phyloP scores from a whole-genome alignment of 1,140 invertebrate species.

The Hermetia illucens region DNA sequence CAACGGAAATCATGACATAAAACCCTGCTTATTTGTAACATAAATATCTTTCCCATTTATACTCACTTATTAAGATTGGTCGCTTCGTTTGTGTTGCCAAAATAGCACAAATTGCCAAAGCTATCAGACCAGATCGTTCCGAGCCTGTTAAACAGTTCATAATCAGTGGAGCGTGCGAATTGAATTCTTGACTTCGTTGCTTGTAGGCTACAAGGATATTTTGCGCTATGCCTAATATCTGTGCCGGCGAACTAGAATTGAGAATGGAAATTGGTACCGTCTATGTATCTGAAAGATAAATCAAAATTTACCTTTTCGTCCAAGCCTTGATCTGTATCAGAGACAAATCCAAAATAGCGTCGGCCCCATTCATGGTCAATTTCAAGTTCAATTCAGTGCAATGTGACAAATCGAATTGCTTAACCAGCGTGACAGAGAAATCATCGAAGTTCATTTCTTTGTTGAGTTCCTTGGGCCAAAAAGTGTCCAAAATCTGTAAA shows the following conservation, averaged over 20 bases:
- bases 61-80: constrained; percentile 25
- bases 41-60: not conserved
- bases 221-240: constrained; percentile 20
- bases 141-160: constrained; percentile 27
- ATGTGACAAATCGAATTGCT: constrained; percentile 21
- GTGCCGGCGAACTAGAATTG: constrained; percentile 16
- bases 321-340: constrained; percentile 26
- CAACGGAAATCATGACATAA: too few species aligned
- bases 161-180: constrained; percentile 18
- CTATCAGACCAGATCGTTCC: constrained; percentile 25
- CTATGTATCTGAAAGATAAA: not conserved
- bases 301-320: constrained; percentile 22
- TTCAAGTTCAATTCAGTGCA: constrained; percentile 22
- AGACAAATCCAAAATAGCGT: constrained; percentile 21
- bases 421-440: constrained; percentile 21
- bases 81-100: constrained; percentile 22
- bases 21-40: too few species aligned
- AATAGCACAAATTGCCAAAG: constrained; percentile 20
- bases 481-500: constrained; percentile 25
- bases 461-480: constrained; percentile 22
- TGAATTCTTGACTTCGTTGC: constrained; percentile 14
- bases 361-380: constrained; percentile 23
- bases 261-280: not conserved
- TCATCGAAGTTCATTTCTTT: constrained; percentile 22
- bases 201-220: constrained; percentile 26